These are phyloP conservation scores for Liodrosophila aerea DNA, from an alignment of 2,888 invertebrate species.

Conservation along the genomic window DNA sequence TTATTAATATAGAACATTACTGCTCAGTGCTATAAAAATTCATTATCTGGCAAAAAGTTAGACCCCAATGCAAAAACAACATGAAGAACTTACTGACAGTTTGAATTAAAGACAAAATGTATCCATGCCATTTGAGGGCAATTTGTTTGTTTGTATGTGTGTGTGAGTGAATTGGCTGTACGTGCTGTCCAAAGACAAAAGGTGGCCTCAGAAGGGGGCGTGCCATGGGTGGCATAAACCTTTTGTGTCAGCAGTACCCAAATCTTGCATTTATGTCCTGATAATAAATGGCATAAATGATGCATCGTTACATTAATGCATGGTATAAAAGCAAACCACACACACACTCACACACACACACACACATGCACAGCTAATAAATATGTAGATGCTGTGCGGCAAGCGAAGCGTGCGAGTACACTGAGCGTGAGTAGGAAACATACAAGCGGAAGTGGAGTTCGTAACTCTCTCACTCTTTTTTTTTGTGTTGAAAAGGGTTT, in stretches of 20 bases:
- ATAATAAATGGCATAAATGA: conserved; percentile 78
- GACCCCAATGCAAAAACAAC: conserved; percentile 18
- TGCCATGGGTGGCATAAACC: conserved; percentile 17
- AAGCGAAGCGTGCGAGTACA: conserved; percentile 49
- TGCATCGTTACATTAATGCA: conserved; percentile 77
- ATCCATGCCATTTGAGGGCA: too few species aligned
- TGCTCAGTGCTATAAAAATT: conserved; percentile 64
- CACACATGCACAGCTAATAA: conserved; percentile 54
- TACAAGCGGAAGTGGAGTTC: conserved; percentile 28
- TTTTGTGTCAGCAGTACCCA: conserved; percentile 49
- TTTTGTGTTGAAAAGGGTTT: conserved; percentile 9
- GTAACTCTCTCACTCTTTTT: background rate
- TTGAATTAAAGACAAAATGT: too few species aligned
- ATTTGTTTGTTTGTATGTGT: too few species aligned
- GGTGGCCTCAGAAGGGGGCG: too few species aligned
- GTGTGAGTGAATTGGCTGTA: background rate
- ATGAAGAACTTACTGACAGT: background rate
- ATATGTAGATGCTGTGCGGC: conserved; percentile 53
- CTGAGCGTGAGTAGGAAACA: conserved; percentile 32
- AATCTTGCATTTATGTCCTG: conserved; percentile 71
- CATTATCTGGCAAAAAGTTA: conserved; percentile 65
- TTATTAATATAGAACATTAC: conserved; percentile 32
- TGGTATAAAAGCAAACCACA: conserved; percentile 53
- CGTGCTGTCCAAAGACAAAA: too few species aligned
- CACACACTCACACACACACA: conserved; percentile 13